Base-by-base conservation (phyloP, 2,113 vertebrate genomes). In the Condylura cristata region DNA sequence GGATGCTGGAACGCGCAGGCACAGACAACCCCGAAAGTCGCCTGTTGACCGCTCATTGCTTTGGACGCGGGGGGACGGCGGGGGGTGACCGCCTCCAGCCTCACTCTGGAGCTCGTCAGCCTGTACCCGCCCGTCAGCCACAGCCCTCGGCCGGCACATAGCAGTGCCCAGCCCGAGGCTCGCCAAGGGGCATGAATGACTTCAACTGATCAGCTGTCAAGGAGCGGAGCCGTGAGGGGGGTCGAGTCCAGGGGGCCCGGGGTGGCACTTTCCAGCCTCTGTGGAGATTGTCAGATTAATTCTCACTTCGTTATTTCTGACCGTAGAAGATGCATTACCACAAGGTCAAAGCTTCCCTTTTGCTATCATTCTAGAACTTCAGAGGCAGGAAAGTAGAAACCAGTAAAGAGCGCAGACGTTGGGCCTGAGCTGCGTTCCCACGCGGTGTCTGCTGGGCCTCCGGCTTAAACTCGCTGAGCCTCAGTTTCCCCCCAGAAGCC, bases 151-250 rank as follows among this genome's bases (percentile, higher is more conserved):
- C 96, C 97, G 96, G 96, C 97, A 97, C 96, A 97, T 72, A 91
- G 95, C 93, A 95, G 86, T 95, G 93, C 80, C 93, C 95, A 95
- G 96, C 71, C 53, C 92, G 32, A 95, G 95, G 95, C 95, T 96
- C 96, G 60, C 20, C 78, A 96, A 97, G 96, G 96, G 96, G 95
- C 88, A 82, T 96, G 93, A 95, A 96, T 97, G 96, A 96, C 96
- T 94, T 94, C 94, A 91, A 72, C 85, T n/a, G 8, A 96, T 96
- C 87, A 91, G 84, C 90, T 96, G 86, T 94, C 93, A 74, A 87
- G 93, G 80, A 94, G 91, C 6, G n/a, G 53, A 58, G 61, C 93
- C 18, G 70, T 94, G 83, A 70, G n/a, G 66, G 65, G 65, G 84
- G 91, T 95, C 91, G 30, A 89, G 89, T 39, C 90, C 93, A 91